Evolutionary conservation across 2,888 invertebrate genomes (phyloP).

Genomic region (Brenthis daphne): DNA sequence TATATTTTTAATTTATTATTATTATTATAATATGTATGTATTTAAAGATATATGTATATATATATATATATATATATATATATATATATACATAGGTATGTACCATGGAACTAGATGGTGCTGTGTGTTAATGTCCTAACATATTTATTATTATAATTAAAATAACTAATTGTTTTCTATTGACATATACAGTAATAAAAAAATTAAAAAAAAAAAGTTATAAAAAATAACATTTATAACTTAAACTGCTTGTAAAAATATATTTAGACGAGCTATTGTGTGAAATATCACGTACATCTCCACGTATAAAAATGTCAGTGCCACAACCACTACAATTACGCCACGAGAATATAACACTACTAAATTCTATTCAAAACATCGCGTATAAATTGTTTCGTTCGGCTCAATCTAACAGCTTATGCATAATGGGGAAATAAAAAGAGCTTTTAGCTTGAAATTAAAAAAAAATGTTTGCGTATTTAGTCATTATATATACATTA

Average conservation of each 20-base stretch:
- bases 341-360: conserved; percentile 11
- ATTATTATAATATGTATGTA: too few species aligned
- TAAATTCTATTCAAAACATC: conserved; percentile 19
- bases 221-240: conserved; percentile 6
- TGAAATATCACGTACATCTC: conserved; percentile 17
- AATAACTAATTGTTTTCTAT: too few species aligned
- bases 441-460: background rate
- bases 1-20: too few species aligned
- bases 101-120: too few species aligned
- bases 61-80: too few species aligned
- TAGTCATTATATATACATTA: too few species aligned
- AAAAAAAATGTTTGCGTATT: too few species aligned
- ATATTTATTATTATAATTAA: too few species aligned
- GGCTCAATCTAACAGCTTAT: conserved; percentile 16
- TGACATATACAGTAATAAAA: background rate
- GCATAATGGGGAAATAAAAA: conserved; percentile 4
- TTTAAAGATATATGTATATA: too few species aligned
- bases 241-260: conserved; percentile 7
- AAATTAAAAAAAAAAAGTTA: background rate
- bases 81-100: too few species aligned
- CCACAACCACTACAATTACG: conserved; percentile 24
- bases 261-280: conserved; percentile 11
- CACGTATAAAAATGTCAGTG: conserved; percentile 21
- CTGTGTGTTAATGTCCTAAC: too few species aligned
- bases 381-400: conserved; percentile 20